A percentile compares a stretch with the other conserved stretches of the same genome.
Evolutionary conservation across 2,888 invertebrate species (phyloP).

Genomic region (Dasysyrphus albostriatus): DNA sequence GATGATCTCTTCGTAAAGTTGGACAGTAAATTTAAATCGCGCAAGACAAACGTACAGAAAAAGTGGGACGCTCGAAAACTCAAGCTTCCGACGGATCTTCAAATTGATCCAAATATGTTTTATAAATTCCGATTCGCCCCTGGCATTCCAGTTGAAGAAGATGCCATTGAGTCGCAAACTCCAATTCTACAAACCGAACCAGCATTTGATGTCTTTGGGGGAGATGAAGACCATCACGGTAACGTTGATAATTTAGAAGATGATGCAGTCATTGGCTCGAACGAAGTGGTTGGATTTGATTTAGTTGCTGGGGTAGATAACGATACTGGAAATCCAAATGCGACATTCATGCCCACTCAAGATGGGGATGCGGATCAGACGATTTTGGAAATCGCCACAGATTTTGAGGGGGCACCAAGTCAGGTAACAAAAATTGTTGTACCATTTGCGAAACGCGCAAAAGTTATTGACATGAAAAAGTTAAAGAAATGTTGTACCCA

Average conservation of each 20-base stretch:
- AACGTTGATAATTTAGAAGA: conserved; percentile 86
- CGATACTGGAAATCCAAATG: neutral
- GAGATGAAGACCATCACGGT: conserved; percentile 53
- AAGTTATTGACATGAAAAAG: conserved; percentile 93
- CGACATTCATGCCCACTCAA: conserved; percentile 44
- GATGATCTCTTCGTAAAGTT: conserved; percentile 80
- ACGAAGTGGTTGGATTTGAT: neutral
- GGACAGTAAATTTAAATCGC: conserved; percentile 79
- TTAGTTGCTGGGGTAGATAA: neutral
- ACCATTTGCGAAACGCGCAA: conserved; percentile 92
- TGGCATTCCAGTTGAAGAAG: conserved; percentile 78
- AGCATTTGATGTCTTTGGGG: conserved; percentile 47
- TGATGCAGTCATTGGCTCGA: conserved; percentile 83
- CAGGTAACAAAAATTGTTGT: conserved; percentile 87
- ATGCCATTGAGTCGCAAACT: conserved; percentile 54
- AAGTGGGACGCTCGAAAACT: conserved; percentile 83
- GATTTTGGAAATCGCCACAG: conserved; percentile 84
- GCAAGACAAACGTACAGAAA: conserved; percentile 81
- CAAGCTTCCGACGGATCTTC: conserved; percentile 81
- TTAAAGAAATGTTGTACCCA: conserved; percentile 91
- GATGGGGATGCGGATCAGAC: conserved; percentile 76
- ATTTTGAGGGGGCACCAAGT: conserved; percentile 88
- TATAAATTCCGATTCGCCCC: conserved; percentile 80
- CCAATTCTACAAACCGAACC: conserved; percentile 61
- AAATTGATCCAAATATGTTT: conserved; percentile 80